Conservation (phyloP, 1,140 invertebrate genomes). For the Panagrolaimus sp. region DNA sequence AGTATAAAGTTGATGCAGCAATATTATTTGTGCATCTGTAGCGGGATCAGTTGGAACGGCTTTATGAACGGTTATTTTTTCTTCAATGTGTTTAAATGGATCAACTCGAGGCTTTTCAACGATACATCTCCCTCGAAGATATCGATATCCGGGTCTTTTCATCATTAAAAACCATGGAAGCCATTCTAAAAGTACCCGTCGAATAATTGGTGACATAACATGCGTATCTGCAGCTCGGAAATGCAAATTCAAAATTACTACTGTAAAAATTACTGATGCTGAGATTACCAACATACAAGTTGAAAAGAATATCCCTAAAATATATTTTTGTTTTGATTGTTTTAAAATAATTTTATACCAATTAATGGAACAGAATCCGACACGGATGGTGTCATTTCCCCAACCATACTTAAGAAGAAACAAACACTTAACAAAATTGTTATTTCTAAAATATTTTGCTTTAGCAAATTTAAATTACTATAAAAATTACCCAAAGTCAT, state of each 20-base stretch:
- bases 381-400: slow-evolving; percentile 79
- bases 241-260: slow-evolving; percentile 96
- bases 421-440: slow-evolving; percentile 63
- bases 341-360: slow-evolving; percentile 65
- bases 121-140: background rate
- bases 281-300: slow-evolving; percentile 99
- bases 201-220: slow-evolving; percentile 70
- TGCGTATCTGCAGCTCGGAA: slow-evolving; percentile 84
- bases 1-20: slow-evolving; percentile 9
- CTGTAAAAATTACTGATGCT: slow-evolving; percentile 92
- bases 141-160: slow-evolving; percentile 72
- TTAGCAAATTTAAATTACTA: no score
- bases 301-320: slow-evolving; percentile 95
- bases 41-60: slow-evolving; percentile 1
- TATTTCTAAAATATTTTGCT: slow-evolving; percentile 70
- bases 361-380: slow-evolving; percentile 91
- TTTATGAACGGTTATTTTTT: background rate
- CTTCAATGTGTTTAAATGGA: slow-evolving; percentile 4
- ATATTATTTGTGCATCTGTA: slow-evolving; percentile 16
- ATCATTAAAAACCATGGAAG: slow-evolving; percentile 87
- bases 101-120: background rate
- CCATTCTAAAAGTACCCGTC: slow-evolving; percentile 84
- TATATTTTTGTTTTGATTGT: no score
- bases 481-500: slow-evolving; percentile 28
- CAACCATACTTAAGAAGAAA: slow-evolving; percentile 59